Percentiles rank a stretch among this genome's conserved stretches.
These are phyloP conservation scores for Fopius arisanus DNA, from an alignment of 1,140 invertebrate species.

Conservation along the genomic window DNA sequence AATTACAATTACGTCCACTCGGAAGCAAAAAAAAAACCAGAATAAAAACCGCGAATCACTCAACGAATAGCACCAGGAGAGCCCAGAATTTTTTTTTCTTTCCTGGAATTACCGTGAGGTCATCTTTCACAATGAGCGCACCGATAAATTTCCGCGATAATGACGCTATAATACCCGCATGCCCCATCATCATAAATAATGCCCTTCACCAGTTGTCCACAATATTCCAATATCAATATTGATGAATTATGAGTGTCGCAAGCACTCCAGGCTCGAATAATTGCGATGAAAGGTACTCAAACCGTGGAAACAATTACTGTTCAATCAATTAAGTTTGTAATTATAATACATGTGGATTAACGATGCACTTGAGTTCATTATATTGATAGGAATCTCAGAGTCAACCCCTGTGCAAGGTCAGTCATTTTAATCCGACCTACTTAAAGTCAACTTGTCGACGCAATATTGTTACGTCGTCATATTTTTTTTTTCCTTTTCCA, in stretches of 20 bases:
- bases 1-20: too few species aligned
- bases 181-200: neutral
- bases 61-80: neutral
- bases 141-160: neutral
- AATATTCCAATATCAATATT: neutral
- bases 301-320: too few species aligned
- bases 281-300: too few species aligned
- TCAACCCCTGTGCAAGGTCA: constrained; percentile 10
- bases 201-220: neutral
- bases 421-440: constrained; percentile 14
- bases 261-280: neutral
- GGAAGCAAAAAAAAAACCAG: too few species aligned
- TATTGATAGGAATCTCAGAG: constrained; percentile 8
- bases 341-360: neutral
- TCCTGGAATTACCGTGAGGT: neutral
- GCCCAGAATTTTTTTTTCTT: neutral
- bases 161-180: neutral
- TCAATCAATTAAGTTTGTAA: neutral
- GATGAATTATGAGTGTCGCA: neutral
- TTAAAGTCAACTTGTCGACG: neutral
- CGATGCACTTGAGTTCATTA: neutral
- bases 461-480: neutral
- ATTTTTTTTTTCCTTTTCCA: neutral
- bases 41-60: too few species aligned
- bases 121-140: neutral